Conservation (phyloP, 2,888 invertebrate species). For the Meliscaeva auricollis region DNA sequence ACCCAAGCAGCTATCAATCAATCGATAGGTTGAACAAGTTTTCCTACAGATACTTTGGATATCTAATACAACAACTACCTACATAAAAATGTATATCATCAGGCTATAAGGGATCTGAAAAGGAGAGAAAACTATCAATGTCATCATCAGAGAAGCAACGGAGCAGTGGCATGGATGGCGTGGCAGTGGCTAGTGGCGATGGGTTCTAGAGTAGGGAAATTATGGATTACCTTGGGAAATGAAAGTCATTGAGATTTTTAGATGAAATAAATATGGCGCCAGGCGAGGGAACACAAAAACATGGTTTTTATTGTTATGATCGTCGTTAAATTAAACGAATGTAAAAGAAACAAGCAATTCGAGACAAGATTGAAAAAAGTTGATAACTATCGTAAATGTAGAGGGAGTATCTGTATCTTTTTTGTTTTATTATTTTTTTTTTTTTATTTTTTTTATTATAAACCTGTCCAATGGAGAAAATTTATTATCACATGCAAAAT, state of each 20-base stretch:
- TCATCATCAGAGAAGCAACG: constrained; percentile 64
- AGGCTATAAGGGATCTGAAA: no score
- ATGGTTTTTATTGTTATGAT: constrained; percentile 65
- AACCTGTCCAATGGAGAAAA: constrained; percentile 44
- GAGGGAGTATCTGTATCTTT: constrained; percentile 13
- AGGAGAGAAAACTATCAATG: no score
- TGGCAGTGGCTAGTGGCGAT: neutral
- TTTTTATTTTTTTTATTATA: constrained; percentile 19
- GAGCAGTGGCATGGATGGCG: neutral
- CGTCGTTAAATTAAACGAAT: constrained; percentile 30
- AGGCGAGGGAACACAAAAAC: constrained; percentile 48
- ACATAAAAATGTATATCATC: constrained; percentile 40
- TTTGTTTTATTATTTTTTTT: constrained; percentile 21
- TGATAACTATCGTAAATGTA: constrained; percentile 29
- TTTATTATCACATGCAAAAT: constrained; percentile 60
- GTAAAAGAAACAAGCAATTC: neutral
- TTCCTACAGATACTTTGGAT: neutral
- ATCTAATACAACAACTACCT: no score
- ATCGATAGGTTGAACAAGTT: constrained; percentile 70
- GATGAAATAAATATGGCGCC: constrained; percentile 73
- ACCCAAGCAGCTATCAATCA: constrained; percentile 77
- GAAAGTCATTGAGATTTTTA: constrained; percentile 53
- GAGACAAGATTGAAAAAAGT: constrained; percentile 37
- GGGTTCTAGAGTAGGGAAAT: constrained; percentile 56
- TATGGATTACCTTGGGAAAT: constrained; percentile 59